Evolutionary conservation across 2,797 vertebrate genomes (phyloP).

Genomic region (Acridotheres tristis): DNA sequence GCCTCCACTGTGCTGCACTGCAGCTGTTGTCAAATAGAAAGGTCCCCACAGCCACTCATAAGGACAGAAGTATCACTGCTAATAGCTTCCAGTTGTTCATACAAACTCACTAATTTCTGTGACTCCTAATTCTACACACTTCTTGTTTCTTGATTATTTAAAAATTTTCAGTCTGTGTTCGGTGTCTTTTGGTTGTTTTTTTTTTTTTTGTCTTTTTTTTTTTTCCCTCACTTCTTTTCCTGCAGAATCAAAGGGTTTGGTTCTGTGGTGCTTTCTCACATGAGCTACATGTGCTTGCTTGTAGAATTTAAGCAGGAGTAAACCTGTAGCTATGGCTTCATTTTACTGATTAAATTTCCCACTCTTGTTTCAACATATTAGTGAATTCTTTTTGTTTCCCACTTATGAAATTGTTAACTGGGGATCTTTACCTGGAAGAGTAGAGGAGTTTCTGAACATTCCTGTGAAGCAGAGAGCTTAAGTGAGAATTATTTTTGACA

Average conservation of each 20-base stretch:
- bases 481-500: conserved; percentile 19
- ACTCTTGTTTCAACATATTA: neutral
- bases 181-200: neutral
- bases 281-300: neutral
- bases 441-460: neutral
- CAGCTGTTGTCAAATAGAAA: neutral
- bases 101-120: neutral
- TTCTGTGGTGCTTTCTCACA: neutral
- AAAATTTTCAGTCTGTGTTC: neutral
- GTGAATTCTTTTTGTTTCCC: neutral
- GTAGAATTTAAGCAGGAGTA: neutral
- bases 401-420: neutral
- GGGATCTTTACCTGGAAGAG: neutral
- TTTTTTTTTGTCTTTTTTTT: neutral
- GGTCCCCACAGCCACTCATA: neutral
- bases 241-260: neutral
- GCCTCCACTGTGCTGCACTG: neutral
- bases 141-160: neutral
- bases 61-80: neutral
- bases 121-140: neutral
- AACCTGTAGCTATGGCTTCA: neutral
- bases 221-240: neutral
- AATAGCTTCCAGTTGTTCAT: neutral
- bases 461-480: conserved; percentile 6
- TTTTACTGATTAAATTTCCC: neutral